phyloP scores from a whole-genome alignment of 2,113 vertebrate species.

The Takifugu flavidus region DNA sequence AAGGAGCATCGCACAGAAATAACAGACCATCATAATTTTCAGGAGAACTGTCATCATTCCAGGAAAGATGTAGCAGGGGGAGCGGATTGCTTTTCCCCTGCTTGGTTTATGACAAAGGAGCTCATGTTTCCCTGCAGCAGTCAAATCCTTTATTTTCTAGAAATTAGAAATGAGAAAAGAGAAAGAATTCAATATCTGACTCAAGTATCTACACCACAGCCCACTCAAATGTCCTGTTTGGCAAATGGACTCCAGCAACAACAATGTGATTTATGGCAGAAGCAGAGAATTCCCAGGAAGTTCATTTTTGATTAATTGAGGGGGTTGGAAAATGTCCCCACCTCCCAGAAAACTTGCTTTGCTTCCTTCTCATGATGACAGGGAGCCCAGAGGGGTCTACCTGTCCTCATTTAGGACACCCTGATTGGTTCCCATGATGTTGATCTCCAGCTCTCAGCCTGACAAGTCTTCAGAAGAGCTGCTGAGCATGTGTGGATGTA shows the following conservation, averaged over 20 bases:
- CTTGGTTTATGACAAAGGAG: conserved; percentile 17
- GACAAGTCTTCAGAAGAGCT: conserved; percentile 49
- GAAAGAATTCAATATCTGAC: neutral
- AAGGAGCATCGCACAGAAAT: no score
- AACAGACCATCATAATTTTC: neutral
- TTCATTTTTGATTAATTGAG: neutral
- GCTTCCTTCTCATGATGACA: conserved; percentile 61
- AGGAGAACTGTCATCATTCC: conserved; percentile 13
- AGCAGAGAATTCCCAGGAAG: neutral
- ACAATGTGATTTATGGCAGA: neutral
- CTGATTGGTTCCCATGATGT: conserved; percentile 69
- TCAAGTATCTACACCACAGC: neutral
- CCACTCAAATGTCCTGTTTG: neutral
- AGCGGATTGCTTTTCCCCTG: neutral
- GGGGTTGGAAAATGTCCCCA: conserved; percentile 1
- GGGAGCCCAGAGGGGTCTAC: conserved; percentile 58
- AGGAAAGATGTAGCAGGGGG: conserved; percentile 11
- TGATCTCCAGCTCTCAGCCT: conserved; percentile 47
- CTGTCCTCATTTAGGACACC: conserved; percentile 59
- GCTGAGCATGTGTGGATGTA: conserved; percentile 33
- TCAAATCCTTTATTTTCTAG: neutral
- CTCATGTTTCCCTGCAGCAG: conserved; percentile 21
- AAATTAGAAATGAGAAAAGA: neutral
- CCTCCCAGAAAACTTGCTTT: conserved; percentile 31
- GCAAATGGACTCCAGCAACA: neutral